Base-by-base conservation (phyloP, 1,140 invertebrate genomes). In the Eumeta japonica region DNA sequence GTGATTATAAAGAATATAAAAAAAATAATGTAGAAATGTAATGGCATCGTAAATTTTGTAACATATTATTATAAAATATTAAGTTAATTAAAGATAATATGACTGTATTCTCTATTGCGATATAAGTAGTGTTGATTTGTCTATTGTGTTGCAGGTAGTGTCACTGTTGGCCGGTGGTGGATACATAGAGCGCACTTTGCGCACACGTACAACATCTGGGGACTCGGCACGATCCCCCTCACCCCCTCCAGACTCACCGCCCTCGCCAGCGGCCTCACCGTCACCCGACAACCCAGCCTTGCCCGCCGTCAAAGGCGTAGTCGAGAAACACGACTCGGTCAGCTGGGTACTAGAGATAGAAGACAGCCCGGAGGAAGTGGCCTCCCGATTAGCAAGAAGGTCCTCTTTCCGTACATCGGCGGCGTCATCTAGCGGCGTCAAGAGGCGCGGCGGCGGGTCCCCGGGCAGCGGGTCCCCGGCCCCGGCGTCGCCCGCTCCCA, bases 321-420 rank as follows among this genome's bases (percentile, higher is more conserved):
- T 90, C 2, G 85, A 90, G 54, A 90, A 90, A 53, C 83, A 83
- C 28, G 88, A 89, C 54, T 90, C 88, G 0, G 86, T 90, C 10
- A 89, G 87, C 39, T 92, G 86, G 82, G 87, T 89, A 2, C 63
- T 90, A 9, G 87, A 90, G 51, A 84, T 90, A 43, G 78, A 76
- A 46, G 87, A 89, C 47, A 79, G 81, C 3, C 80, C 83, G 0
- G 83, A 88, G 43, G 80, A 81, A 39, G 74, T 81, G 10, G 81
- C 81, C 3, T 75, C 78, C 0, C 77, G 74, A 46, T 72, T 84
- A 45, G 79, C 83, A 1, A 61, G 81, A 12, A 61, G 81, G 16
- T 75, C 81, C 29, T 76, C 80, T 18, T 64, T 82, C 67, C 62
- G 83, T 49, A 50, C 64, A 39, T 35, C 64, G 0, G 48, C 65